Base-by-base conservation (phyloP, 2,113 vertebrate genomes). In the Xiphophorus hellerii region DNA sequence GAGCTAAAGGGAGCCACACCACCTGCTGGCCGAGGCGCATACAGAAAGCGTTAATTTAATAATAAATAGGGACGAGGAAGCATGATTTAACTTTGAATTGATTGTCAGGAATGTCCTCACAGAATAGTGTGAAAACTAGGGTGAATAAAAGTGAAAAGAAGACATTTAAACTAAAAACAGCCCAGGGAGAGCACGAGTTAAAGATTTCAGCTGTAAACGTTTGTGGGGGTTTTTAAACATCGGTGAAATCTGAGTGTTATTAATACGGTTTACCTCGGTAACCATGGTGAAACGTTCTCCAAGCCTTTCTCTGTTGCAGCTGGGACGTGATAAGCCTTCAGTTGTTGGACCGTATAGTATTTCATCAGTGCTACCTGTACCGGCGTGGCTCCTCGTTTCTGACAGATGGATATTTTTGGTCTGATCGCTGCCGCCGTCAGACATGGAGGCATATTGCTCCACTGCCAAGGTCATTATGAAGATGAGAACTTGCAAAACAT, bases 401-500 rank as follows among this genome's bases (percentile, higher is more conserved):
- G 66, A 67, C 75, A 78, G 51, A 66, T 71, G n/a, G 77, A 79
- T 88, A 87, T 90, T 91, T 90, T 44, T 68, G 78, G 42, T 72
- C 22, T 67, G 64, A 82, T 79, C 73, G 79, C 77, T 62, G 74
- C 71, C 42, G 70, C 63, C 65, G 37, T 82, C 80, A 79, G 71
- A 83, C 27, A 80, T 69, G 62, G 62, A 78, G 73, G 73, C 85
- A 66, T 76, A 75, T 71, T 65, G 73, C 80, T 71, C 37, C 54
- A 65, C 62, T 25, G 83, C 14, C 68, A 86, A 85, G 86, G 86
- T 84, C 85, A 79, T 78, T 84, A 87, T 66, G 81, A 88, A 78
- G 77, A 60, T 63, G 67, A 62, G 71, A 66, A 79, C 85, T 90
- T 86, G 91, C 92, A 86, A 89, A 91, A 89, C 87, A 90, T 77